Evolutionary conservation across 2,113 vertebrate species (phyloP), one percentile per base, ranked within the genome.

Genomic region (Melospiza melodia): DNA sequence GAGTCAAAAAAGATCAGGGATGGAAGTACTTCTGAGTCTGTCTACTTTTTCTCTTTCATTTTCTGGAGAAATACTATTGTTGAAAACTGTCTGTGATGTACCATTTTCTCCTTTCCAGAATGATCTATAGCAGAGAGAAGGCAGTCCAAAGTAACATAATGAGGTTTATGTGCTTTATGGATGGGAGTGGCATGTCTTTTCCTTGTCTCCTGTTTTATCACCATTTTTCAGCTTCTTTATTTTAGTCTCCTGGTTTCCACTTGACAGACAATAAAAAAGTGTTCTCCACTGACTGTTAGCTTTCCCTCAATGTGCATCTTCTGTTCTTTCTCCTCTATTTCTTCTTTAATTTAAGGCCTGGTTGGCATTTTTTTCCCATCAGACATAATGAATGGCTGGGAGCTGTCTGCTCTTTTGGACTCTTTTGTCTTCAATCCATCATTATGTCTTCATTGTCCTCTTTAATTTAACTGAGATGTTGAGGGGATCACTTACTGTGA

Each of bases 371-470:
- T 80, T 75, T 49, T 0, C 74, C 37, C 48, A 48, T 48, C 66
- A 78, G 39, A 48, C 37, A 17, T 73, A 96, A 93, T 62, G 69
- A 86, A 91, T 41, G n/a, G 30, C 66, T 76, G 48, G 81, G 58
- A 91, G 24, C 95, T 93, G 54, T 87, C 81, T 87, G 73, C 48
- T 95, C 68, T 74, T 80, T 84, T 66, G 65, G 51, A 90, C 65
- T 66, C 76, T 44, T 91, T 93, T 94, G 72, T 95, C 85, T 93
- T 96, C 86, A 94, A 89, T 87, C 94, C 82, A 80, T 90, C 94
- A 93, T 95, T 95, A 79, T 78, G 62, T 95, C 93, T 96, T 94
- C 81, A 77, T 94, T 96, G 93, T 93, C 84, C 75, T 85, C 75
- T 68, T 81, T 87, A 78, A 89, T 96, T 87, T 94, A 79, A 54